Evolutionary conservation across 2,888 invertebrate species (phyloP).

Genomic region (Sesamia inferens): DNA sequence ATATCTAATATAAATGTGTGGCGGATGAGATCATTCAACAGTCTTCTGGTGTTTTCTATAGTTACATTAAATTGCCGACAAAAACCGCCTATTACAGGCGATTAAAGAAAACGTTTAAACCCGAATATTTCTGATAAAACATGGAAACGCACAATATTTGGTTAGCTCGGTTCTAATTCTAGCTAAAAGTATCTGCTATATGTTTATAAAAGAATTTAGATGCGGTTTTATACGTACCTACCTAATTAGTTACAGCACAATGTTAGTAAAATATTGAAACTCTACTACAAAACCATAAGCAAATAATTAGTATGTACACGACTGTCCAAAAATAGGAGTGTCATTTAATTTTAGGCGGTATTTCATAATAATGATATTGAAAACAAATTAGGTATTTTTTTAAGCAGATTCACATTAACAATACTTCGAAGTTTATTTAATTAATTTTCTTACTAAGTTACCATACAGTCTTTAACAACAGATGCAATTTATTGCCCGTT

Average conservation of each 20-base stretch:
- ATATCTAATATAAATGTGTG: no score
- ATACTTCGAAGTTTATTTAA: neutral
- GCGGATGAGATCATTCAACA: conserved; percentile 23
- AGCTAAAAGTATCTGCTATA: neutral
- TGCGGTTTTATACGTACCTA: neutral
- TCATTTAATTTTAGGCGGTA: neutral
- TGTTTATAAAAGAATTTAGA: neutral
- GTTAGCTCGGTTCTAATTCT: no score
- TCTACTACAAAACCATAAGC: neutral
- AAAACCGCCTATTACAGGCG: neutral
- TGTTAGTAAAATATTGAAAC: neutral
- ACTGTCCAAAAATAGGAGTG: neutral
- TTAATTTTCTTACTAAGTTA: neutral
- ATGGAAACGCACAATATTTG: neutral
- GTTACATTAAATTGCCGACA: neutral
- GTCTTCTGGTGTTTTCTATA: conserved; percentile 5
- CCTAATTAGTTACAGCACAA: neutral
- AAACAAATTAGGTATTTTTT: neutral
- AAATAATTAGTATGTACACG: neutral
- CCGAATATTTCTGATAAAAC: neutral
- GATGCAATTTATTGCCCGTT: neutral
- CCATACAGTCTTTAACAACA: neutral
- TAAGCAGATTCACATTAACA: neutral
- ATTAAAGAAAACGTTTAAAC: neutral
- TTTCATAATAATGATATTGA: neutral